Evolutionary conservation across 2,797 vertebrate species (phyloP).

Genomic region (Phataginus tetradactyla): DNA sequence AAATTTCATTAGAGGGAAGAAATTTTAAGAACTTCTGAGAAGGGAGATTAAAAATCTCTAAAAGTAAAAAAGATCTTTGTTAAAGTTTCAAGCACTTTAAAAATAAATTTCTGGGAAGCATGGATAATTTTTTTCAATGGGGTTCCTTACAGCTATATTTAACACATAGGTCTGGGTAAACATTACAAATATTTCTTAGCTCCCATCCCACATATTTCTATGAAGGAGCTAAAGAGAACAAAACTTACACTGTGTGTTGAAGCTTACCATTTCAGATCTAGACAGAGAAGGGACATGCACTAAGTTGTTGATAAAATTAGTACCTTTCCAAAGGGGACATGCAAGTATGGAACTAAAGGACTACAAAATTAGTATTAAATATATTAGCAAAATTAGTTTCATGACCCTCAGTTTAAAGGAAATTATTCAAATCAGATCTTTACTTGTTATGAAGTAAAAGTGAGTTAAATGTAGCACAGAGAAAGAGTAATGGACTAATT

Average conservation of each 20-base stretch:
- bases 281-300: slow-evolving; percentile 45
- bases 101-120: not conserved
- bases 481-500: not conserved
- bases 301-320: slow-evolving; percentile 6
- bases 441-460: not conserved
- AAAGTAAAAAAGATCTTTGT: slow-evolving; percentile 11
- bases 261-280: slow-evolving; percentile 51
- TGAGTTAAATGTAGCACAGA: not conserved
- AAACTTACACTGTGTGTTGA: slow-evolving; percentile 13
- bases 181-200: not conserved
- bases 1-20: not conserved
- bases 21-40: slow-evolving; percentile 39
- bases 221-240: slow-evolving; percentile 28
- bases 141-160: slow-evolving; percentile 16
- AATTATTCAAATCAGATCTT: not conserved
- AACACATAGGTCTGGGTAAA: not conserved
- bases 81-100: not conserved
- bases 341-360: slow-evolving; percentile 59
- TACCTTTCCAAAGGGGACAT: slow-evolving; percentile 60
- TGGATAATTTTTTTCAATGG: not conserved
- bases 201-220: not conserved
- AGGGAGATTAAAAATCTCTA: not conserved
- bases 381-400: slow-evolving; percentile 59
- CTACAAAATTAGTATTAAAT: slow-evolving; percentile 62
- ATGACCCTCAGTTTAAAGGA: not conserved